Evolutionary conservation across 2,113 vertebrate species (phyloP).

Genomic region (Cebidichthys violaceus): DNA sequence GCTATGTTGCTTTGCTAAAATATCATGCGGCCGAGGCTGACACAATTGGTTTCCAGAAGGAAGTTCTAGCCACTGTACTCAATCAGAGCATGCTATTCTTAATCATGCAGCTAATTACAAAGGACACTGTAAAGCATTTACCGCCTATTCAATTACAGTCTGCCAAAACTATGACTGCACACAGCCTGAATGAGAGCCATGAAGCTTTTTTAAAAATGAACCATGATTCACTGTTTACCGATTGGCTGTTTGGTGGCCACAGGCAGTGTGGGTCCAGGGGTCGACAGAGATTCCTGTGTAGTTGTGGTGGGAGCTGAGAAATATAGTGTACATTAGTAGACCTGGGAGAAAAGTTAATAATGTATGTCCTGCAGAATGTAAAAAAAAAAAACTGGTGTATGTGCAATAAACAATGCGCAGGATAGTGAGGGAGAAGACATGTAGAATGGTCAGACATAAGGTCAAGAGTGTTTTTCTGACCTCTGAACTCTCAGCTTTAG

Average conservation of each 20-base stretch:
- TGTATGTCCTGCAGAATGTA: conserved; percentile 25
- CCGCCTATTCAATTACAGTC: conserved; percentile 33
- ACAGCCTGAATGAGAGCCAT: conserved; percentile 43
- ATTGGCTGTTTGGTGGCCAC: conserved; percentile 71
- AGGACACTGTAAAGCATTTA: conserved; percentile 35
- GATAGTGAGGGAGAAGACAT: conserved; percentile 24
- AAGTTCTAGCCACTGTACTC: conserved; percentile 18
- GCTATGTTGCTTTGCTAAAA: conserved; percentile 28
- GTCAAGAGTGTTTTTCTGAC: conserved; percentile 41
- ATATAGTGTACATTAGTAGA: conserved; percentile 72
- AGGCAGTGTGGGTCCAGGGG: conserved; percentile 59
- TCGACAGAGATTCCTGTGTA: conserved; percentile 69
- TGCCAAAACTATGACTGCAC: conserved; percentile 39
- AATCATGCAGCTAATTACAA: conserved; percentile 61
- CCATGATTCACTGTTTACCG: conserved; percentile 72
- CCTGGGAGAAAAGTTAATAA: conserved; percentile 25
- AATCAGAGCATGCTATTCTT: conserved; percentile 52
- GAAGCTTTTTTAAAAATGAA: conserved; percentile 48
- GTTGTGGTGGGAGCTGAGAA: conserved; percentile 77
- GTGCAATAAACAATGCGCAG: conserved; percentile 13
- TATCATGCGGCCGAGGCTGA: conserved; percentile 59
- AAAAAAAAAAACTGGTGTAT: background rate
- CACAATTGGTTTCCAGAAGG: conserved; percentile 25
- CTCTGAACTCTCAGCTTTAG: conserved; percentile 37
- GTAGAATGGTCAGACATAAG: conserved; percentile 17